phyloP scores from a whole-genome alignment of 1,140 invertebrate species.

The Daktulosphaira vitifoliae region DNA sequence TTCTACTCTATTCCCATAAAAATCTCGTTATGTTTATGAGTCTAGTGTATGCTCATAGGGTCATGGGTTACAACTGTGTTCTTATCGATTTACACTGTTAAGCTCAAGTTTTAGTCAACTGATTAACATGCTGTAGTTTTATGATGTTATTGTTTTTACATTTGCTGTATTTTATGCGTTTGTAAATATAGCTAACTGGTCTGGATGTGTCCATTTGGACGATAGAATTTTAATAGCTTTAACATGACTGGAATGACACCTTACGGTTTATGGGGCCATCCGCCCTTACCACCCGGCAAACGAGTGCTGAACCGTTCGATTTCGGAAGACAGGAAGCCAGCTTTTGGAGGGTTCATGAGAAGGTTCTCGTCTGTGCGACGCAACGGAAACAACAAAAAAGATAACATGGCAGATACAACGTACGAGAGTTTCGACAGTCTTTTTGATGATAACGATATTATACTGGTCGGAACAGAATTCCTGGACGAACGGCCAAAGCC shows the following conservation, averaged over 20 bases:
- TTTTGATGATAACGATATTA: conserved; percentile 13
- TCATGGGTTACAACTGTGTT: no score
- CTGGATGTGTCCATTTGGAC: neutral
- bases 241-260: neutral
- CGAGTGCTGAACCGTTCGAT: neutral
- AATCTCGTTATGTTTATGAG: no score
- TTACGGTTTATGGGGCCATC: conserved; percentile 9
- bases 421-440: conserved; percentile 26
- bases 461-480: conserved; percentile 3
- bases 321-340: neutral
- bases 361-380: conserved; percentile 20
- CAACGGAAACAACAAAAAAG: neutral
- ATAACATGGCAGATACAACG: neutral
- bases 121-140: no score
- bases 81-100: no score
- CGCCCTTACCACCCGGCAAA: conserved; percentile 20
- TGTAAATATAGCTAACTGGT: conserved; percentile 9
- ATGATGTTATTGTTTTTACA: no score
- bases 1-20: no score
- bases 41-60: no score
- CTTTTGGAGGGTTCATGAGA: neutral
- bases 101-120: no score
- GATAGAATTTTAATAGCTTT: neutral
- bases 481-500: neutral
- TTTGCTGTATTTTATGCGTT: no score